Evolutionary conservation across 1,140 invertebrate species (phyloP), one percentile per base, ranked within the genome.

Genomic region (Calephelis virginiensis): DNA sequence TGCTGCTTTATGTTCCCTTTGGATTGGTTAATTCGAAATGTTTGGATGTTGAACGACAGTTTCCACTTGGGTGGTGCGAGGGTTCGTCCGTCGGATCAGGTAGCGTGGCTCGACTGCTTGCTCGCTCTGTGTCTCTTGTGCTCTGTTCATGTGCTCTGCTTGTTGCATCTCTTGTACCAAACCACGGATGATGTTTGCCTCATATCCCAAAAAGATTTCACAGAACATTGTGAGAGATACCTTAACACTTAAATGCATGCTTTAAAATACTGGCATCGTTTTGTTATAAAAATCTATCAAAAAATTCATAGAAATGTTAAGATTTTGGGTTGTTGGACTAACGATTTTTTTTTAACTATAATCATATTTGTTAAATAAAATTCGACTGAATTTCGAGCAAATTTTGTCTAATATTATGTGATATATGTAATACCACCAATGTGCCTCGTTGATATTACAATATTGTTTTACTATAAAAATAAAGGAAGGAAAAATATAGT

Each of bases 31-130:
- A 76, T 72, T 78, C 63, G 71, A 77, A 75, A 78, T 68, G 63
- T 72, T 75, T 78, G 84, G 77, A 81, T 80, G 67, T 73, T 72
- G 70, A 73, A 76, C 75, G 74, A 80, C 90, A 92, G 91, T 88
- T 91, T 91, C 82, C 91, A 92, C 78, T 84, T 92, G 82, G 89
- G 89, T 49, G 78, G 79, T 65, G 69, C 78, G 75, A 73, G 89
- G 63, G 85, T 85, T 89, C 85, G 86, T 85, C 81, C 85, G 85
- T 89, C 82, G 74, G 81, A 85, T 80, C 88, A 91, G 90, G 91
- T 92, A 91, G 89, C 86, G 85, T 92, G 90, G 90, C 78, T 92
- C 73, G 90, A 92, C 81, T 92, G 90, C 86, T 88, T 92, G 83
- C 85, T 92, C 81, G 90, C 89, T 84, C 80, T 91, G 71, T 91